phyloP scores from a whole-genome alignment of 2,113 vertebrate species.

The Nibea albiflora region DNA sequence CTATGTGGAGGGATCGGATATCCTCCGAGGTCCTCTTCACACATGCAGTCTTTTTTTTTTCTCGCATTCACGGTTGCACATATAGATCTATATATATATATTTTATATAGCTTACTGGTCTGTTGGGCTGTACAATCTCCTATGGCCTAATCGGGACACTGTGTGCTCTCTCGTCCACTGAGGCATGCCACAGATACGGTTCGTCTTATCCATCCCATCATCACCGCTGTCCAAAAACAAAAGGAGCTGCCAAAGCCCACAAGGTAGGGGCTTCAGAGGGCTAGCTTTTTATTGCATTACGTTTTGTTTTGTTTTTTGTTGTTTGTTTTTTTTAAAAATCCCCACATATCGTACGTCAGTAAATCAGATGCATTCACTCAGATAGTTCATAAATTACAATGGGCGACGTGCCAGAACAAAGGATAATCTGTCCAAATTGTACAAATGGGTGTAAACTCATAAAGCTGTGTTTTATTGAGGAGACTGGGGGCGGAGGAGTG shows the following conservation, averaged over 20 bases:
- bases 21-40: slow-evolving; percentile 48
- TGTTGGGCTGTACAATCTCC: slow-evolving; percentile 39
- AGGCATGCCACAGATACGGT: slow-evolving; percentile 59
- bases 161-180: slow-evolving; percentile 55
- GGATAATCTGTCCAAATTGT: slow-evolving; percentile 70
- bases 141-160: slow-evolving; percentile 46
- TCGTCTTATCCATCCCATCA: slow-evolving; percentile 62
- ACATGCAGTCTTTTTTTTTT: slow-evolving; percentile 15
- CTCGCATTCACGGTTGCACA: slow-evolving; percentile 1
- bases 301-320: slow-evolving; percentile 9
- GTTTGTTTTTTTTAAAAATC: slow-evolving; percentile 12
- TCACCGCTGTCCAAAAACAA: slow-evolving; percentile 47
- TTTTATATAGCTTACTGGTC: slow-evolving; percentile 35
- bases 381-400: slow-evolving; percentile 58
- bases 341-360: slow-evolving; percentile 27
- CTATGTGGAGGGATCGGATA: slow-evolving; percentile 46
- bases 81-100: not conserved
- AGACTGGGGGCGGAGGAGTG: slow-evolving; percentile 50
- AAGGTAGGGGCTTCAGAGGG: slow-evolving; percentile 62
- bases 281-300: slow-evolving; percentile 51
- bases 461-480: slow-evolving; percentile 72
- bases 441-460: slow-evolving; percentile 74
- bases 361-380: slow-evolving; percentile 58
- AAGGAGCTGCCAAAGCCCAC: slow-evolving; percentile 64
- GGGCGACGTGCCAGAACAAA: slow-evolving; percentile 53